A percentile compares a stretch with the other conserved stretches of the same genome.
Evolutionary conservation across 2,888 invertebrate genomes (phyloP).

Genomic region (Drosophila falleni): DNA sequence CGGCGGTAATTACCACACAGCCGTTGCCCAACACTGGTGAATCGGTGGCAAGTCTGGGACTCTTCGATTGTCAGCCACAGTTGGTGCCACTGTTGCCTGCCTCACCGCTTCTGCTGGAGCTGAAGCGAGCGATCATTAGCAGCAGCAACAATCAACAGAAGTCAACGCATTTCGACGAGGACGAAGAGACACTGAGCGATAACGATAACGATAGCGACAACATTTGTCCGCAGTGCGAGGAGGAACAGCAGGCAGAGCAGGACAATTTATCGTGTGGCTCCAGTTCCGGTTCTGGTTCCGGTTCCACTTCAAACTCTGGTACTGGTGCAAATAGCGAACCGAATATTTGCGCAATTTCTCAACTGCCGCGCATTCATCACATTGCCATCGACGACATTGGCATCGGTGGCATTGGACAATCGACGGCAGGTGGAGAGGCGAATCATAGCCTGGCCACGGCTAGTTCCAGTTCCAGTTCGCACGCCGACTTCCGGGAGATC

Average conservation of each 20-base stretch:
- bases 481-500: constrained; percentile 84
- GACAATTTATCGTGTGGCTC: constrained; percentile 38
- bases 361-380: constrained; percentile 66
- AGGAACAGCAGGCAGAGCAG: constrained; percentile 15
- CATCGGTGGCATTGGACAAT: constrained; percentile 38
- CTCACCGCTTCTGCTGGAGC: constrained; percentile 75
- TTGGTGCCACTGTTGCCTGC: constrained; percentile 57
- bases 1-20: constrained; percentile 78
- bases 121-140: constrained; percentile 82
- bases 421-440: constrained; percentile 22
- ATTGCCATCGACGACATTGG: constrained; percentile 73
- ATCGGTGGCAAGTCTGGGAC: constrained; percentile 53
- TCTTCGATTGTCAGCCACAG: constrained; percentile 79
- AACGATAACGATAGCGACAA: constrained; percentile 28
- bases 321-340: constrained; percentile 71
- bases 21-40: constrained; percentile 62
- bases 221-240: constrained; percentile 64
- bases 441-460: constrained; percentile 54
- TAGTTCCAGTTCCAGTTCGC: constrained; percentile 70
- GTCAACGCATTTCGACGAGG: constrained; percentile 29
- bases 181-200: constrained; percentile 38
- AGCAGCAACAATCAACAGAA: constrained; percentile 27
- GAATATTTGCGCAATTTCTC: constrained; percentile 55
- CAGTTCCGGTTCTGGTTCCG: constrained; percentile 23
- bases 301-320: constrained; percentile 22